Evolutionary conservation across 1,140 invertebrate species (phyloP), one percentile per base, ranked within the genome.

Genomic region (Gonatopus flavifemur): DNA sequence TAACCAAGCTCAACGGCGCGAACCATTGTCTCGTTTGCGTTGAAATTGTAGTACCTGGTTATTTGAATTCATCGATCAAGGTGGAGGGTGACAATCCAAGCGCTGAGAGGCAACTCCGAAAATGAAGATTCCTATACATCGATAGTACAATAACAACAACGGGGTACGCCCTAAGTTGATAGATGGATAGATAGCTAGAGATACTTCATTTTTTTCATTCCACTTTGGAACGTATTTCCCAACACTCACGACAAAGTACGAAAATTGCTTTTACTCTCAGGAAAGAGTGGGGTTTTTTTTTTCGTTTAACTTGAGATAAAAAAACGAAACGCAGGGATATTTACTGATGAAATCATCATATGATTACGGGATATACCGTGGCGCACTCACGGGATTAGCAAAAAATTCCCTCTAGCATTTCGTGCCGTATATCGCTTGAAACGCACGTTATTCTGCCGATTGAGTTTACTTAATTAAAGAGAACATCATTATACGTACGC

Each of bases 111-210:
- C 33, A 38, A 35, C 54, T 39, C 38, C 51, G 62, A 70, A 62
- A 71, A 72, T 71, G 66, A 72, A 72, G 70, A 74, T 74, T 66
- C 66, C 67, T 71, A 66, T 56, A 56, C 60, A 66, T 66, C 69
- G 68, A 69, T 70, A 69, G 61, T 61, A 45, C 62, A 59, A 67
- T 67, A 65, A 64, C 62, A 45, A 55, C 49, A 28, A 28, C 12
- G 25, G 12, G 12, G 12, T 28, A 28, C 25, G 25, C 25, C 25
- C 25, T 28, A 12, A 28, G 12, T 28, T 7, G 6, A 6, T 6
- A 6, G 25, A 28, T 28, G 25, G 6, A 28, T 28, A 12, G 6
- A 28, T 28, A 28, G 12, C 25, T 28, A 12, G 45, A 54, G 61
- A 58, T 57, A 62, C 40, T 28, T 32, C 28, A 12, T 36, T n/a